Base-by-base conservation (phyloP, 2,113 vertebrate species). In the Cinclus cinclus region DNA sequence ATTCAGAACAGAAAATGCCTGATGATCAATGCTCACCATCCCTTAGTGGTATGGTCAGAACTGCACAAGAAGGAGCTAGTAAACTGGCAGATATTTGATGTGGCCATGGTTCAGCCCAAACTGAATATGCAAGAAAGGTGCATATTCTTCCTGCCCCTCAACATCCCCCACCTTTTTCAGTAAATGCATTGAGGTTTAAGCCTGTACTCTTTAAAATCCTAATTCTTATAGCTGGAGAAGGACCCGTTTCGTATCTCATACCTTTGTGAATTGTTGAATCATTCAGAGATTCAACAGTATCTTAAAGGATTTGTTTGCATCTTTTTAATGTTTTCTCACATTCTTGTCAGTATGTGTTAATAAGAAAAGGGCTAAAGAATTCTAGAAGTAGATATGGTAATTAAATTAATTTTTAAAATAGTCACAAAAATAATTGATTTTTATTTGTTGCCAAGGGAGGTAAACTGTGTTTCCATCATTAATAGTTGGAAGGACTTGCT, bases 381-480 rank as follows among this genome's bases (percentile, higher is more conserved):
- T 86, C 22, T 41, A 52, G 24, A 68, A 83, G 11, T 8, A 64
- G 30, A 52, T 63, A 55, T 39, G 4, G 7, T 53, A 49, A 67
- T 67, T 13, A 8, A 53, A 7, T 49, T 69, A 6, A 95, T 95
- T 13, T 5, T 53, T 53, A 7, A 70, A 92, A 82, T 23, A 71
- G 14, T 69, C 27, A 78, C 5, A 3, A 91, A 95, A 79, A 56
- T 3, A 83, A 67, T 79, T 67, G 5, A 46, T 90, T 93, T 91
- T 87, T 52, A 19, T 70, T 84, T 78, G 33, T 10, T 92, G 19
- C 21, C 47, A 37, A 73, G 10, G 8, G 14, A 84, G 7, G 16
- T 77, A 91, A 91, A 90, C 62, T 96, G 49, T 92, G 23, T 30
- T 81, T 94, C 33, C 49, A 70, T 53, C 33, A 79, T 79, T 92